These are phyloP conservation scores for Aphidius ervi DNA, from an alignment of 1,140 invertebrate genomes.

Conservation along the genomic window DNA sequence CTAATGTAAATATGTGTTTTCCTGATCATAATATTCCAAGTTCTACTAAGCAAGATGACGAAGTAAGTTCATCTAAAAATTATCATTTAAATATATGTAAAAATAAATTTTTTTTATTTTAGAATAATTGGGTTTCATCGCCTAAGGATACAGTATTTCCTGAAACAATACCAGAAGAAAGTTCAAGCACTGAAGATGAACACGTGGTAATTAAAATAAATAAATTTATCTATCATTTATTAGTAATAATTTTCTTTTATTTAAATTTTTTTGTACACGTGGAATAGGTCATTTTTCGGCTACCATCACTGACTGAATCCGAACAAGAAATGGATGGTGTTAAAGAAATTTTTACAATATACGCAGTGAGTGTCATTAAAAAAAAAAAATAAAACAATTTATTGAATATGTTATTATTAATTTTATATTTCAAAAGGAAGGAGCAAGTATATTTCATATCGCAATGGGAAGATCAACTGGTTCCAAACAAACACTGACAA, in stretches of 20 bases:
- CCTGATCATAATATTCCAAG: constrained; percentile 51
- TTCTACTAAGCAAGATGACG: constrained; percentile 40
- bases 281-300: constrained; percentile 67
- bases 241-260: constrained; percentile 6
- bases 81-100: neutral
- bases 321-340: constrained; percentile 54
- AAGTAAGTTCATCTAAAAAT: constrained; percentile 34
- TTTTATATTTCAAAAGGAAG: constrained; percentile 43
- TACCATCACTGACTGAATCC: constrained; percentile 67
- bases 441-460: constrained; percentile 59
- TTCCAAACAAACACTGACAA: constrained; percentile 49
- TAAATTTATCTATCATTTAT: too few species aligned
- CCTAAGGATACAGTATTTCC: constrained; percentile 83
- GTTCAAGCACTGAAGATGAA: constrained; percentile 85
- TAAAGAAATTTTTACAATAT: constrained; percentile 58
- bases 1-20: constrained; percentile 58
- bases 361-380: constrained; percentile 55
- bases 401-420: constrained; percentile 9
- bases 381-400: neutral
- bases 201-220: constrained; percentile 63
- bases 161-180: constrained; percentile 88
- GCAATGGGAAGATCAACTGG: constrained; percentile 53
- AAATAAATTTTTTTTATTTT: constrained; percentile 4
- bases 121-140: constrained; percentile 72
- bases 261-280: constrained; percentile 14